These are phyloP conservation scores for Austrolebias charrua DNA, from an alignment of 2,797 vertebrate species.

Conservation along the genomic window DNA sequence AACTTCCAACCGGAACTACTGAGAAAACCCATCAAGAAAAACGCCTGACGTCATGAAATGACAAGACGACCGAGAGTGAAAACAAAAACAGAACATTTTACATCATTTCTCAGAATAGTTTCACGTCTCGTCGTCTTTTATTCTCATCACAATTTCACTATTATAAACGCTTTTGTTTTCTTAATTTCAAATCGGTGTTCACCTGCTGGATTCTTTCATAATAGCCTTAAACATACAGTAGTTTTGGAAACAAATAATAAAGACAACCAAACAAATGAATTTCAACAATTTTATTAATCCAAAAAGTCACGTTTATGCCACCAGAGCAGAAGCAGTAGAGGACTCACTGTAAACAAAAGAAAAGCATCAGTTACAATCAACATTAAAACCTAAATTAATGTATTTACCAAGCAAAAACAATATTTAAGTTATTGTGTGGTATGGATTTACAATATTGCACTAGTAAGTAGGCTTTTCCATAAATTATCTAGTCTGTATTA, in stretches of 20 bases:
- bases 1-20: slow-evolving; percentile 31
- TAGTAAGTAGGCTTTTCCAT: too few relatives aligned
- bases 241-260: slow-evolving; percentile 9
- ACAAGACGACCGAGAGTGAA: neutral
- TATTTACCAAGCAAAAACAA: too few relatives aligned
- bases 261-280: slow-evolving; percentile 44
- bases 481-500: too few relatives aligned
- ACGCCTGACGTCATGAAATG: neutral
- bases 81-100: neutral
- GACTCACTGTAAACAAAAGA: slow-evolving; percentile 87
- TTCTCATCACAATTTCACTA: too few relatives aligned
- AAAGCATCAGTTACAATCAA: neutral
- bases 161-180: too few relatives aligned
- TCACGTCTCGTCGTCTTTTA: neutral
- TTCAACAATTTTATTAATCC: slow-evolving; percentile 86
- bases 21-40: slow-evolving; percentile 9
- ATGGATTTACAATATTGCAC: too few relatives aligned
- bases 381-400: too few relatives aligned
- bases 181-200: too few relatives aligned
- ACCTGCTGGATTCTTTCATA: too few relatives aligned
- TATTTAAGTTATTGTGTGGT: too few relatives aligned
- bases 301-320: slow-evolving; percentile 86
- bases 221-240: too few relatives aligned
- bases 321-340: slow-evolving; percentile 97
- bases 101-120: neutral